Conservation (phyloP, 2,797 vertebrate species). For the Ptychadena robeensis region DNA sequence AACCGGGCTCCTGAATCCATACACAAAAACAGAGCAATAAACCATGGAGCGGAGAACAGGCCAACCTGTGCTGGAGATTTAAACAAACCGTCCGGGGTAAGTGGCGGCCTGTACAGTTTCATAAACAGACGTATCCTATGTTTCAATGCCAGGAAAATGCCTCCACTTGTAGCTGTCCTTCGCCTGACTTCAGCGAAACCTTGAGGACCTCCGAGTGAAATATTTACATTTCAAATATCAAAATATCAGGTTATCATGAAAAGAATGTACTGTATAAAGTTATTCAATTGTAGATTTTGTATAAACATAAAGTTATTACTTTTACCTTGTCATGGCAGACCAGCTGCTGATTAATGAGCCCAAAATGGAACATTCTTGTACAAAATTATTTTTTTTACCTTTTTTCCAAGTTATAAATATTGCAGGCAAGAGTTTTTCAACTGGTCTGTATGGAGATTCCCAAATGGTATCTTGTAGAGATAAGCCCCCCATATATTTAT, state of each 20-base stretch:
- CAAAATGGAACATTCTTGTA: too few species aligned
- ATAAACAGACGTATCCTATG: slow-evolving; percentile 55
- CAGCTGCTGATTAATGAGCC: too few species aligned
- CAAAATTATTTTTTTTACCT: too few species aligned
- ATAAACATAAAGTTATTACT: too few species aligned
- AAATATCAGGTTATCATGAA: not conserved
- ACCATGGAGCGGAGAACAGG: slow-evolving; percentile 33
- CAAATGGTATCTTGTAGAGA: too few species aligned
- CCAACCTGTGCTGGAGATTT: slow-evolving; percentile 38
- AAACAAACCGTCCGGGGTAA: slow-evolving; percentile 38
- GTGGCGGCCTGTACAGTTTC: slow-evolving; percentile 39
- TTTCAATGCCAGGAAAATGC: slow-evolving; percentile 48
- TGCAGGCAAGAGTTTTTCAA: too few species aligned
- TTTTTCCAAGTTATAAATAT: too few species aligned
- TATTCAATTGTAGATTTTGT: not conserved
- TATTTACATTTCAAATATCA: slow-evolving; percentile 8
- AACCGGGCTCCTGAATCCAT: slow-evolving; percentile 29
- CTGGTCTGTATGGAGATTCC: too few species aligned
- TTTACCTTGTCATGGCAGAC: too few species aligned
- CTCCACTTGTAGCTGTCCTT: not conserved
- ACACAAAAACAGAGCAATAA: slow-evolving; percentile 42
- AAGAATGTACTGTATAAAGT: not conserved
- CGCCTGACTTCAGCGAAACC: slow-evolving; percentile 22
- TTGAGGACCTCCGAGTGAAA: not conserved
- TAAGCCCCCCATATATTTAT: too few species aligned